These are phyloP conservation scores for Apostichopus leukothele DNA, from an alignment of 53 echinoderm and acorn worm species.

Conservation along the genomic window DNA sequence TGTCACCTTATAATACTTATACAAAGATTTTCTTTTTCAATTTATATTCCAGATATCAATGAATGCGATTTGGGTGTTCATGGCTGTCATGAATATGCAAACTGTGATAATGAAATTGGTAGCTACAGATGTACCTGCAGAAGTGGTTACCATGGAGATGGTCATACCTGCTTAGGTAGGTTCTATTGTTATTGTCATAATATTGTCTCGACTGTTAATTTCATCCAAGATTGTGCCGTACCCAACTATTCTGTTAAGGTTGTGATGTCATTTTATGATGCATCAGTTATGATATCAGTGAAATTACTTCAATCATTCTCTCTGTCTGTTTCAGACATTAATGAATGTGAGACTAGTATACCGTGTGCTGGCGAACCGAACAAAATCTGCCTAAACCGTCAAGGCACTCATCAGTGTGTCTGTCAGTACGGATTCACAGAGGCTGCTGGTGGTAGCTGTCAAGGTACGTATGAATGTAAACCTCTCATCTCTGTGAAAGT, in stretches of 20 bases:
- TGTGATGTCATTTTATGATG: too few species aligned
- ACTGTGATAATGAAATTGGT: conserved; percentile 49
- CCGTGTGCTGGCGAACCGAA: conserved; percentile 3
- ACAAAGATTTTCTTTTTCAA: too few species aligned
- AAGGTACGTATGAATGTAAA: neutral
- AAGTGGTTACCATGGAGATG: conserved; percentile 43
- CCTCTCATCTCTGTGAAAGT: too few species aligned
- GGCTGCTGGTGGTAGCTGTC: conserved; percentile 9
- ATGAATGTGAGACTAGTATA: conserved; percentile 41
- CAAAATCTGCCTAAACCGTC: conserved; percentile 30
- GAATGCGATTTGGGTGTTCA: conserved; percentile 44
- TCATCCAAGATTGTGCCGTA: too few species aligned
- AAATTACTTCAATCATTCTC: too few species aligned
- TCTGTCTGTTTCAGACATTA: neutral
- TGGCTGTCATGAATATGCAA: conserved; percentile 37
- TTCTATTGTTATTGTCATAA: neutral
- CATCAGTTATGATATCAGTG: too few species aligned
- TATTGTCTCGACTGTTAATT: too few species aligned
- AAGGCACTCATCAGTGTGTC: conserved; percentile 36
- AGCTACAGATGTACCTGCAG: conserved; percentile 46
- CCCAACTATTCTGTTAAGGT: too few species aligned
- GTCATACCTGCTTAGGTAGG: conserved; percentile 19
- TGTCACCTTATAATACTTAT: too few species aligned
- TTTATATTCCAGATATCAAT: conserved; percentile 49
- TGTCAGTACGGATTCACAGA: conserved; percentile 43